Percentiles rank a stretch among this genome's conserved stretches.
These are phyloP conservation scores for Pseudolaguvia tuberculata DNA, from an alignment of 2,113 vertebrate genomes.

Conservation along the genomic window DNA sequence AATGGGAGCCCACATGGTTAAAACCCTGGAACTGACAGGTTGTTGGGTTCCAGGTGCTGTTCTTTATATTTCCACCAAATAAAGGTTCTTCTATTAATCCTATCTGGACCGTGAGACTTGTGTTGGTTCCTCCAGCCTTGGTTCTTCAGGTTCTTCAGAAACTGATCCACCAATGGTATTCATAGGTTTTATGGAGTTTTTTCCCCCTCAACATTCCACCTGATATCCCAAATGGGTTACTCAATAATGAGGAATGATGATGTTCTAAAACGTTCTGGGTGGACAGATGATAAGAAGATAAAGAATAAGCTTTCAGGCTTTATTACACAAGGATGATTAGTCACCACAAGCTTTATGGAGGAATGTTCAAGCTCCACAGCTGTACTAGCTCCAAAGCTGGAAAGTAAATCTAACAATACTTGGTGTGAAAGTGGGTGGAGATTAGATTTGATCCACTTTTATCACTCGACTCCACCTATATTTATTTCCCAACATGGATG, in stretches of 20 bases:
- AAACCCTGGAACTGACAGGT: too few relatives aligned
- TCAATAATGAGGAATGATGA: constrained; percentile 38
- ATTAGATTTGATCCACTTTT: too few relatives aligned
- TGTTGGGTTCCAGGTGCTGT: too few relatives aligned
- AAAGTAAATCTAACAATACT: background rate
- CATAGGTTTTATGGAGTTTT: background rate
- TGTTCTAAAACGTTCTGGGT: constrained; percentile 41
- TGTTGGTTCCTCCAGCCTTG: too few relatives aligned
- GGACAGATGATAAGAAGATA: constrained; percentile 23
- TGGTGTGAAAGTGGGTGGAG: background rate
- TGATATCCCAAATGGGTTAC: constrained; percentile 10
- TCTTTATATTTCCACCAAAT: too few relatives aligned
- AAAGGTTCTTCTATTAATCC: too few relatives aligned
- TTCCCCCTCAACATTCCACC: background rate
- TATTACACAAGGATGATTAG: background rate
- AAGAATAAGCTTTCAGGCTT: background rate
- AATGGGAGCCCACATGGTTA: too few relatives aligned
- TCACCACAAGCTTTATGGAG: background rate
- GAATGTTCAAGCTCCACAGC: background rate
- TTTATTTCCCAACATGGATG: too few relatives aligned
- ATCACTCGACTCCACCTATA: too few relatives aligned
- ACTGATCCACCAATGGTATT: background rate
- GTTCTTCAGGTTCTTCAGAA: too few relatives aligned
- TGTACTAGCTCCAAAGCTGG: background rate
- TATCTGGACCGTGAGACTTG: too few relatives aligned